These are phyloP conservation scores for Formicarius rufipectus DNA, from an alignment of 2,113 vertebrate genomes.

Conservation along the genomic window DNA sequence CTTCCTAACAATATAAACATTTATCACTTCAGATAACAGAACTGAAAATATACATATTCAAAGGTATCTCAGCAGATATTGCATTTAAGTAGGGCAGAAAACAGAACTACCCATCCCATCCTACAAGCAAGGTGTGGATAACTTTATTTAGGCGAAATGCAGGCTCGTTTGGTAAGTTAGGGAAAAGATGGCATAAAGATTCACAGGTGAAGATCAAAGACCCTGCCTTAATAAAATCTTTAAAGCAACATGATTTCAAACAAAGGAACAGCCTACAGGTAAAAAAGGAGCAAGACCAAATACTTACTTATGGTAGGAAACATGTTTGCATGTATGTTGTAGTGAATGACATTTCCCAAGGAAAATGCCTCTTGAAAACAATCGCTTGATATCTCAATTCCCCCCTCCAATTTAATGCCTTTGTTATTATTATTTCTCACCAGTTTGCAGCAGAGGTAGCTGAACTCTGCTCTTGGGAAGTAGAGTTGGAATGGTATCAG, in stretches of 20 bases:
- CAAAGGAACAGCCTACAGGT: neutral
- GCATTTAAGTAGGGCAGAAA: neutral
- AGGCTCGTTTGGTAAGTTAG: neutral
- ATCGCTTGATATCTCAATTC: neutral
- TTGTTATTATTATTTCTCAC: neutral
- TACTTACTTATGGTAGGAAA: neutral
- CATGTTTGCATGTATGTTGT: fast-evolving
- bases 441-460: neutral
- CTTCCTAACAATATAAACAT: neutral
- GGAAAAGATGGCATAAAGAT: neutral
- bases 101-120: neutral
- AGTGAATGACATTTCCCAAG: neutral
- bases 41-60: neutral
- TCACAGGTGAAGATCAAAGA: neutral
- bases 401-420: neutral
- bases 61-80: neutral
- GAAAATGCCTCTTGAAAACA: neutral
- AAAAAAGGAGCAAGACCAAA: neutral
- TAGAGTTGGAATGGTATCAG: neutral
- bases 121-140: neutral
- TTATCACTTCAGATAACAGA: neutral
- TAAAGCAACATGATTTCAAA: neutral
- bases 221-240: neutral
- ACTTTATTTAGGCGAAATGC: neutral
- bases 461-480: neutral